Evolutionary conservation across 2,797 vertebrate genomes (phyloP).

Genomic region (Orientallactaga sibirica): DNA sequence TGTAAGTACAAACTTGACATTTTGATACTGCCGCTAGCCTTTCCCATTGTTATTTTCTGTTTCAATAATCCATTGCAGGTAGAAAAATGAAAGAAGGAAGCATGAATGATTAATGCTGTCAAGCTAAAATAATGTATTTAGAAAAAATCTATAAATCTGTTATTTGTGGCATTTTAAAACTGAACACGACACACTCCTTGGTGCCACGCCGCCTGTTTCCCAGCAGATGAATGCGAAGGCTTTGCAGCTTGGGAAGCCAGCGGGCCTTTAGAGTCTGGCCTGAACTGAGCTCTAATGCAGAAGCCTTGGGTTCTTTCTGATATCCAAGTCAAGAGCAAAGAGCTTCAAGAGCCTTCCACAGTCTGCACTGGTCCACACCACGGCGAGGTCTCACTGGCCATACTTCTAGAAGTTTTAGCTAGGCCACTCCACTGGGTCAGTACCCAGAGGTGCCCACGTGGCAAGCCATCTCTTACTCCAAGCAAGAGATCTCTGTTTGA

Average conservation of each 20-base stretch:
- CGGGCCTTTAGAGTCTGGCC: slow-evolving; percentile 66
- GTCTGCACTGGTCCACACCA: slow-evolving; percentile 34
- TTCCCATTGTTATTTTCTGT: slow-evolving; percentile 98
- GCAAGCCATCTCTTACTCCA: slow-evolving; percentile 58
- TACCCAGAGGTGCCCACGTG: background rate
- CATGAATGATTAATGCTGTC: slow-evolving; percentile 99
- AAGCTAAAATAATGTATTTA: slow-evolving; percentile 99
- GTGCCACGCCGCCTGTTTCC: slow-evolving; percentile 87
- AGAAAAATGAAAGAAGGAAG: slow-evolving; percentile 93
- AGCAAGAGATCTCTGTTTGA: slow-evolving; percentile 37
- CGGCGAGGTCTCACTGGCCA: background rate
- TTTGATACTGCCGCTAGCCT: slow-evolving; percentile 98
- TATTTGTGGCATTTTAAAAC: slow-evolving; percentile 98
- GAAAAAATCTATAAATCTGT: slow-evolving; percentile 98
- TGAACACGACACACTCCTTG: slow-evolving; percentile 89
- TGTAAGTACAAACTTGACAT: slow-evolving; percentile 99
- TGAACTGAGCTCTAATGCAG: slow-evolving; percentile 48
- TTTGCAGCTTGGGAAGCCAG: slow-evolving; percentile 72
- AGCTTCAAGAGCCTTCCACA: slow-evolving; percentile 53
- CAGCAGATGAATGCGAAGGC: slow-evolving; percentile 87
- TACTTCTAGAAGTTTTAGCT: background rate
- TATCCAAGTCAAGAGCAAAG: slow-evolving; percentile 73
- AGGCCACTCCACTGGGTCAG: background rate
- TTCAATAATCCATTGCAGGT: slow-evolving; percentile 99
- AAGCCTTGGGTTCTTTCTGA: slow-evolving; percentile 67